phyloP scores from a whole-genome alignment of 2,113 vertebrate species.

The Chiloscyllium plagiosum region DNA sequence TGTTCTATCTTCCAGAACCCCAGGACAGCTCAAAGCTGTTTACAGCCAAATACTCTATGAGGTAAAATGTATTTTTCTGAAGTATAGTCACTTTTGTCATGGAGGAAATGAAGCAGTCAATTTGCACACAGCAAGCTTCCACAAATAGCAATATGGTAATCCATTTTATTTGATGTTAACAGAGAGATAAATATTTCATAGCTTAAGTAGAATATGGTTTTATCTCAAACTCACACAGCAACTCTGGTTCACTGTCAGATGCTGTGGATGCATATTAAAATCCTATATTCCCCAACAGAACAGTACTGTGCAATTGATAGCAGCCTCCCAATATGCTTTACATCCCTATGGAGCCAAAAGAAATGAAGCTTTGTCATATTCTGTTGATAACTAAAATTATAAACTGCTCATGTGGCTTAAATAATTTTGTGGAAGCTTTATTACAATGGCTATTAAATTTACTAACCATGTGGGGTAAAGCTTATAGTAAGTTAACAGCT shows the following conservation, averaged over 20 bases:
- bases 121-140: not conserved
- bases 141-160: not conserved
- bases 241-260: not conserved
- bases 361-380: slow-evolving; percentile 5
- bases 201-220: not conserved
- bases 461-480: not conserved
- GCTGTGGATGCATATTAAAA: not conserved
- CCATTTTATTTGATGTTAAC: not conserved
- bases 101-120: not conserved
- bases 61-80: not conserved
- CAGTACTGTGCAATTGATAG: not conserved
- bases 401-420: slow-evolving; percentile 12
- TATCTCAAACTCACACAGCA: not conserved
- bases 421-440: slow-evolving; percentile 19
- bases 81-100: not conserved
- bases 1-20: not conserved
- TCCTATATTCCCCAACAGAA: not conserved
- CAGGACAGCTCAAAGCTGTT: not conserved
- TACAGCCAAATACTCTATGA: not conserved
- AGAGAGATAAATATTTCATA: not conserved
- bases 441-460: slow-evolving; percentile 23
- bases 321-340: not conserved
- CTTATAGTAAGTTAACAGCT: not conserved
- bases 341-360: not conserved
- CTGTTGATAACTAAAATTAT: not conserved